Conservation (phyloP, 2,888 invertebrate species). For the Lasioglossum morio region DNA sequence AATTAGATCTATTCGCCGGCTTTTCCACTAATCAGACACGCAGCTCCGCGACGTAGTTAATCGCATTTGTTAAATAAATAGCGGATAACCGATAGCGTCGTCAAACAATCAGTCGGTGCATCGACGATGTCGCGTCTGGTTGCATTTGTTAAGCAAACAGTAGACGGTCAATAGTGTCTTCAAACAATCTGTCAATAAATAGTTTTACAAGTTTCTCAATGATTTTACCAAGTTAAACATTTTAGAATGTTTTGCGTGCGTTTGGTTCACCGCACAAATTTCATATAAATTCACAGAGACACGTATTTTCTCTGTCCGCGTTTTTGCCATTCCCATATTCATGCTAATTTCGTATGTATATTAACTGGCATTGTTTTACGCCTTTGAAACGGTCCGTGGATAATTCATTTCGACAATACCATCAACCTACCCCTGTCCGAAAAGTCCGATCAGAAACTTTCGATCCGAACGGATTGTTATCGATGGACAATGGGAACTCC, state of each 20-base stretch:
- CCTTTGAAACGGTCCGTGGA: background rate
- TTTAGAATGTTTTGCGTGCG: background rate
- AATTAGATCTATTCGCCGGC: background rate
- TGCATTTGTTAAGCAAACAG: background rate
- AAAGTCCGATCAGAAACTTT: conserved; percentile 21
- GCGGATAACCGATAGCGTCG: background rate
- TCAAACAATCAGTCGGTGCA: too few species aligned
- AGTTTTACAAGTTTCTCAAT: too few species aligned
- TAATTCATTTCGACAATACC: conserved; percentile 15
- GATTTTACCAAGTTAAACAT: background rate
- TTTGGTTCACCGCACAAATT: background rate
- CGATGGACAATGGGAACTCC: background rate
- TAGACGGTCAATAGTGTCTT: background rate
- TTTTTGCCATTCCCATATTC: background rate
- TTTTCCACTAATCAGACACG: background rate
- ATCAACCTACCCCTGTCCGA: background rate
- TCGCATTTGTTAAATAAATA: background rate
- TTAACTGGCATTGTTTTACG: background rate
- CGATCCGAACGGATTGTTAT: background rate
- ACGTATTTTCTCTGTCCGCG: background rate
- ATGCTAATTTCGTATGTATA: background rate
- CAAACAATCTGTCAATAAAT: background rate
- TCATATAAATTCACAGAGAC: background rate
- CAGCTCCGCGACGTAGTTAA: background rate
- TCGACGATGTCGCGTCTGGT: background rate